These are phyloP conservation scores for Nixonia krombeini DNA, from an alignment of 1,140 invertebrate species.

Conservation along the genomic window DNA sequence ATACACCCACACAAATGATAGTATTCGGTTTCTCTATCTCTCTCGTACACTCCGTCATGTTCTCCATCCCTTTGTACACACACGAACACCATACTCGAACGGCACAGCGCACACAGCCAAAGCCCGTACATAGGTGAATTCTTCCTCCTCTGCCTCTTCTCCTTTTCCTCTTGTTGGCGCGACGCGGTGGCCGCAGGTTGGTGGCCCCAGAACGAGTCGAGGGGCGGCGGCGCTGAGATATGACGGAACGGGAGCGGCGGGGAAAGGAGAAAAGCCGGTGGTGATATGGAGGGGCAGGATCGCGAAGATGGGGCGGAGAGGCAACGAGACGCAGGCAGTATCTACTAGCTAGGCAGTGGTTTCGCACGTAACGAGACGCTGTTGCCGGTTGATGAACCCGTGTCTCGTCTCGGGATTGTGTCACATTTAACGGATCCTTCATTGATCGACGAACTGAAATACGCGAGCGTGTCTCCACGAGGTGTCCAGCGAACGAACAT, in stretches of 20 bases:
- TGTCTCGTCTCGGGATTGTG: constrained; percentile 44
- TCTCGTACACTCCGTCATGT: constrained; percentile 14
- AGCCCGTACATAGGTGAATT: neutral
- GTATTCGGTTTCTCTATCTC: constrained; percentile 1
- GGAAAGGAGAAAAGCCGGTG: constrained; percentile 51
- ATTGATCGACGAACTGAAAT: constrained; percentile 10
- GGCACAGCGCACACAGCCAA: constrained; percentile 21
- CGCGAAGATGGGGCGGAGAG: constrained; percentile 41
- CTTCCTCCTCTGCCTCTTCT: constrained; percentile 11
- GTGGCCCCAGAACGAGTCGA: constrained; percentile 51
- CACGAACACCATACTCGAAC: constrained; percentile 9
- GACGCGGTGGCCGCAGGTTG: constrained; percentile 48
- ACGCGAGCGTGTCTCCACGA: too few relatives aligned
- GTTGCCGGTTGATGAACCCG: constrained; percentile 32
- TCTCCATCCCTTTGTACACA: constrained; percentile 30
- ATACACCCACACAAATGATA: neutral
- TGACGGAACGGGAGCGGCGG: constrained; percentile 35
- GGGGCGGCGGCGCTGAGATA: constrained; percentile 26
- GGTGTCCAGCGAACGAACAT: neutral
- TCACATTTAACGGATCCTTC: constrained; percentile 33
- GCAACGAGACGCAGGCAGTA: constrained; percentile 57
- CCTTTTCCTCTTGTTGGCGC: constrained; percentile 6
- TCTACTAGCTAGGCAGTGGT: constrained; percentile 64
- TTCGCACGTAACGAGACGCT: constrained; percentile 39
- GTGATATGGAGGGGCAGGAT: constrained; percentile 42